phyloP scores from a whole-genome alignment of 2,113 vertebrate genomes.

The Irena cyanogastra region DNA sequence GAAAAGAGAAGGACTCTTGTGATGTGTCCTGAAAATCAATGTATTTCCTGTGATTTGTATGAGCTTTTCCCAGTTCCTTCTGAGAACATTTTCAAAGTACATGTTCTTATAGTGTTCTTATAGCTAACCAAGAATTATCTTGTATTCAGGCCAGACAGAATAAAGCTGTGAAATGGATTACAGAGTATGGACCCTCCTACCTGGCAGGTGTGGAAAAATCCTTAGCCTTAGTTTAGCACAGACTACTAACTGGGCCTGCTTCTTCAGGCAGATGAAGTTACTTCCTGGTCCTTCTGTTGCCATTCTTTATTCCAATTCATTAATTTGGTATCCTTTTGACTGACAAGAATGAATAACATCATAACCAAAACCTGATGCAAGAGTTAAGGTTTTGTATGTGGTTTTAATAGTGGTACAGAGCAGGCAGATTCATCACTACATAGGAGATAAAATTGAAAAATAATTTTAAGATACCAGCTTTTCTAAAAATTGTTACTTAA shows the following conservation, averaged over 20 bases:
- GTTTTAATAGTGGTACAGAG: not conserved
- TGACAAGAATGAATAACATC: not conserved
- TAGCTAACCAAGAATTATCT: not conserved
- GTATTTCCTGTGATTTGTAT: not conserved
- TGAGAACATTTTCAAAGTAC: not conserved
- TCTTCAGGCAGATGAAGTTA: not conserved
- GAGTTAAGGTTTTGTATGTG: not conserved
- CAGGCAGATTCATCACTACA: not conserved
- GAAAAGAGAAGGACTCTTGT: not conserved
- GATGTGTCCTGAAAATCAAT: not conserved
- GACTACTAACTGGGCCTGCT: not conserved
- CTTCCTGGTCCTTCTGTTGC: not conserved
- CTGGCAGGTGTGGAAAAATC: not conserved
- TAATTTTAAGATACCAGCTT: not conserved
- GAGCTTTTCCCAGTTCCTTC: not conserved
- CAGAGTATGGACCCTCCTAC: not conserved
- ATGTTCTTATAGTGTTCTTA: not conserved
- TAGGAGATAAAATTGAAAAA: not conserved
- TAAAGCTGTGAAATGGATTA: not conserved
- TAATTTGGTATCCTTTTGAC: not conserved
- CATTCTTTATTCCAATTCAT: not conserved
- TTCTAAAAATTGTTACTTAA: not conserved
- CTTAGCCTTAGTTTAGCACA: not conserved
- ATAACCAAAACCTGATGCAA: not conserved
- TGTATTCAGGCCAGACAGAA: not conserved